Evolutionary conservation across 2,113 vertebrate genomes (phyloP).

Genomic region (Seriola rivoliana): DNA sequence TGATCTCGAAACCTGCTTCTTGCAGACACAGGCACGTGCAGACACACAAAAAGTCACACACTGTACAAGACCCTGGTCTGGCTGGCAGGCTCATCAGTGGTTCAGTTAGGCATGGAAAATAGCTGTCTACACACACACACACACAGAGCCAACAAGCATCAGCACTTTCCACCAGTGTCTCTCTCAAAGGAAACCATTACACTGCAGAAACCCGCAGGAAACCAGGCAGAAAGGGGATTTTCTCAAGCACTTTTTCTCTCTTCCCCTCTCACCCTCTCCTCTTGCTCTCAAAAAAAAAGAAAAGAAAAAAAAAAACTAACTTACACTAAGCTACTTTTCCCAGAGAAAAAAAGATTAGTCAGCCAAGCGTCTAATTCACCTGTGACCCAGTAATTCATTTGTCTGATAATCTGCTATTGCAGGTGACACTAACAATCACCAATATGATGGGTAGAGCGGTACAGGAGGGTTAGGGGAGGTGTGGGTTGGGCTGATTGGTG

Average conservation of each 20-base stretch:
- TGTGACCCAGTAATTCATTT: slow-evolving; percentile 83
- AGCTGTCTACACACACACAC: slow-evolving; percentile 41
- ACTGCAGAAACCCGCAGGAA: slow-evolving; percentile 72
- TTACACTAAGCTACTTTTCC: slow-evolving; percentile 72
- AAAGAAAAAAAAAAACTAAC: slow-evolving; percentile 36
- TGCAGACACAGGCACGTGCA: slow-evolving; percentile 12
- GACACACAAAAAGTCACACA: slow-evolving; percentile 31
- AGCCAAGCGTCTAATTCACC: slow-evolving; percentile 73
- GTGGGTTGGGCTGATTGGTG: slow-evolving; percentile 51
- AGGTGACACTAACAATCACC: slow-evolving; percentile 74
- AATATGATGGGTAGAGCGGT: slow-evolving; percentile 55
- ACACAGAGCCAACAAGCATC: slow-evolving; percentile 64
- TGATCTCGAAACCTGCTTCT: slow-evolving; percentile 16
- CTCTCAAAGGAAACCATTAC: slow-evolving; percentile 80
- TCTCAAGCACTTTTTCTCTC: slow-evolving; percentile 59
- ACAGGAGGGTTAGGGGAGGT: slow-evolving; percentile 18
- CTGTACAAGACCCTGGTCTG: slow-evolving; percentile 44
- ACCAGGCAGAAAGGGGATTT: slow-evolving; percentile 74
- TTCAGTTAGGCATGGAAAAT: slow-evolving; percentile 78
- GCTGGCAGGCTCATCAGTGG: slow-evolving; percentile 65
- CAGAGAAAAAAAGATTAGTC: slow-evolving; percentile 66
- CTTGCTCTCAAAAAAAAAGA: slow-evolving; percentile 20
- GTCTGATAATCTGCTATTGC: slow-evolving; percentile 76
- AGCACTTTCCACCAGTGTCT: slow-evolving; percentile 78
- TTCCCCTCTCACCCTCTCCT: neutral